phyloP scores from a whole-genome alignment of 2,113 vertebrate species.

The Equus quagga region DNA sequence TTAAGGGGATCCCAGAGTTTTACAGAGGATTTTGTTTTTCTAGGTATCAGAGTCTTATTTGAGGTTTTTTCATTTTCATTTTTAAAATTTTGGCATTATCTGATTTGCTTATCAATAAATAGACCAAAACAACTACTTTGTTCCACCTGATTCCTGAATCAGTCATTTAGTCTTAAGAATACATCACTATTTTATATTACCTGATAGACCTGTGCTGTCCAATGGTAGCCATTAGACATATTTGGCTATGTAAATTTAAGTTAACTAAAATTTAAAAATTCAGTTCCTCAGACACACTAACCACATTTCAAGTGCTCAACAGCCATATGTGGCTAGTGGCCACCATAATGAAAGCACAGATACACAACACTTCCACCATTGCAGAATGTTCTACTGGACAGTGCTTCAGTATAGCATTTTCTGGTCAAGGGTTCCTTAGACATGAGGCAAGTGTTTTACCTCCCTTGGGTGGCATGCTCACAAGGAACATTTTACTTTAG shows the following conservation, averaged over 20 bases:
- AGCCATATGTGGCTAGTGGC: too few species aligned
- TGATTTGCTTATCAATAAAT: background rate
- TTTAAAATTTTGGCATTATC: background rate
- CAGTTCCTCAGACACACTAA: background rate
- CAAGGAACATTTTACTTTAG: background rate
- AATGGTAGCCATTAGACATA: background rate
- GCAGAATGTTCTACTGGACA: background rate
- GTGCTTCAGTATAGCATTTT: background rate
- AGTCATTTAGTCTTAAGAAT: background rate
- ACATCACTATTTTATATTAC: background rate
- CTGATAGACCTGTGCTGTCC: background rate
- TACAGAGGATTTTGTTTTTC: background rate
- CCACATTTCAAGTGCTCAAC: background rate
- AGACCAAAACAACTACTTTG: background rate
- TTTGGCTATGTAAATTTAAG: background rate
- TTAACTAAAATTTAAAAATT: background rate
- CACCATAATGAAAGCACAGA: background rate
- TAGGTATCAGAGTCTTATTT: background rate
- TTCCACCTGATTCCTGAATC: background rate
- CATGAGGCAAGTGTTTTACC: background rate
- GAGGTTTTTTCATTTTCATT: too few species aligned
- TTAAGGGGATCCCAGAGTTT: background rate
- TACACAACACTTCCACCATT: accelerated
- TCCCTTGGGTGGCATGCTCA: background rate
- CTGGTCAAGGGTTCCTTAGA: background rate